Conservation (phyloP, 2,113 vertebrate species). For the Asarcornis scutulata region DNA sequence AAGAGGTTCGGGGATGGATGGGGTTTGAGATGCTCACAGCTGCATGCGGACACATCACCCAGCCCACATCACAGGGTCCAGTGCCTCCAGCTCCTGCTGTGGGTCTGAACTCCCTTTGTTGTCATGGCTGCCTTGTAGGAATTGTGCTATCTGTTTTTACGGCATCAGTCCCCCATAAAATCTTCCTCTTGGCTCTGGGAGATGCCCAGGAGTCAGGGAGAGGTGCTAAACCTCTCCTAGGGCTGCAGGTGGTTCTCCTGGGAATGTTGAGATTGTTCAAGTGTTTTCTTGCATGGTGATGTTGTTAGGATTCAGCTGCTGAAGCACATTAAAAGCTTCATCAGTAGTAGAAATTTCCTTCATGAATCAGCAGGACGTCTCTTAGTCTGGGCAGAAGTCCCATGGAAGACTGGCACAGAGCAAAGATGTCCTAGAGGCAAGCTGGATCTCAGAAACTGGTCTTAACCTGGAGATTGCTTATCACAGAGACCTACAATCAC, state of each 20-base stretch:
- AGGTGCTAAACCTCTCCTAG: background rate
- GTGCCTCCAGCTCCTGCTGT: no score
- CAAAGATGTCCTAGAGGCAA: background rate
- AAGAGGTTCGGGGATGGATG: background rate
- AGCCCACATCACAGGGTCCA: background rate
- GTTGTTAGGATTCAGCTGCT: no score
- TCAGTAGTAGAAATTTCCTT: background rate
- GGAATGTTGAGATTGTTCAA: fast-evolving
- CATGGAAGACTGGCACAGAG: background rate
- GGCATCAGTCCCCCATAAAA: fast-evolving
- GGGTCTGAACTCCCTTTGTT: background rate
- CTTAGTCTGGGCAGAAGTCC: background rate
- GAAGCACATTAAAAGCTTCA: background rate
- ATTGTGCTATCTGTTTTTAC: background rate
- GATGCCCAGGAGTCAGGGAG: background rate
- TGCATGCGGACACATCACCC: fast-evolving
- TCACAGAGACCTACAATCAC: background rate
- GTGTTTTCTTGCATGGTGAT: no score
- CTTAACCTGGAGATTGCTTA: background rate
- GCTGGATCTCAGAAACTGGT: background rate
- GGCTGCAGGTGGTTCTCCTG: background rate
- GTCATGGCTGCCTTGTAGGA: background rate
- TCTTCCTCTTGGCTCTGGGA: background rate
- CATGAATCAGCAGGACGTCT: background rate
- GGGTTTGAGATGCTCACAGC: background rate